These are phyloP conservation scores for Tragelaphus imberbis DNA, from an alignment of 2,113 vertebrate genomes.

Conservation along the genomic window DNA sequence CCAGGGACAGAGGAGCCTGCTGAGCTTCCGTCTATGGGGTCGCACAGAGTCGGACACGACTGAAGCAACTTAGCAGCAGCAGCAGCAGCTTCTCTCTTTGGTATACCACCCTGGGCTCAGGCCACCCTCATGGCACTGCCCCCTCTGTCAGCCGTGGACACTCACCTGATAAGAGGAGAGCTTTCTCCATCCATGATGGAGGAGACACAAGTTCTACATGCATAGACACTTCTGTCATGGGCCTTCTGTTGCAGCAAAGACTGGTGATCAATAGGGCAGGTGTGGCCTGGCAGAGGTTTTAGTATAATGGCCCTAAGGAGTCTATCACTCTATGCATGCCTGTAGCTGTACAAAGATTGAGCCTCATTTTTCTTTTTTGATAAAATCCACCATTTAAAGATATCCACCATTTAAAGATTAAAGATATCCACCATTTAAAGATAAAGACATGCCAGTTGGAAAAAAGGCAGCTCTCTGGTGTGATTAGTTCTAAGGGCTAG, in stretches of 20 bases:
- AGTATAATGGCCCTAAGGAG: fast-evolving
- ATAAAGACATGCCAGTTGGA: neutral
- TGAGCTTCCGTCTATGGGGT: too few relatives aligned
- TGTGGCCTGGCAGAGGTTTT: neutral
- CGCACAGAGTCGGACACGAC: too few relatives aligned
- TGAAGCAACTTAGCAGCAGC: too few relatives aligned
- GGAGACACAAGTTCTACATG: neutral
- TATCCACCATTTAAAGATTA: neutral
- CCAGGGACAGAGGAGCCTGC: too few relatives aligned
- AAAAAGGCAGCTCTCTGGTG: neutral
- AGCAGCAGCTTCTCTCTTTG: neutral
- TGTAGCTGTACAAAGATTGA: neutral
- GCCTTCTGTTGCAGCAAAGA: neutral
- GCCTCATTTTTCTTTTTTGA: neutral
- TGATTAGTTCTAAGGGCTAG: neutral
- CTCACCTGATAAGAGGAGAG: neutral
- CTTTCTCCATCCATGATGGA: neutral
- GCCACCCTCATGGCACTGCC: neutral
- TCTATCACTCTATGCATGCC: neutral
- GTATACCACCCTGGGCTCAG: neutral
- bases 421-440: neutral
- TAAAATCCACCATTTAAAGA: neutral
- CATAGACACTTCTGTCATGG: neutral
- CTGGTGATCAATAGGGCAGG: too few relatives aligned
- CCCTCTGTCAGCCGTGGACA: neutral